Percentiles rank a stretch among this genome's conserved stretches.
These are phyloP conservation scores for Steinernema carpocapsae DNA, from an alignment of 2,888 invertebrate genomes.

Conservation along the genomic window DNA sequence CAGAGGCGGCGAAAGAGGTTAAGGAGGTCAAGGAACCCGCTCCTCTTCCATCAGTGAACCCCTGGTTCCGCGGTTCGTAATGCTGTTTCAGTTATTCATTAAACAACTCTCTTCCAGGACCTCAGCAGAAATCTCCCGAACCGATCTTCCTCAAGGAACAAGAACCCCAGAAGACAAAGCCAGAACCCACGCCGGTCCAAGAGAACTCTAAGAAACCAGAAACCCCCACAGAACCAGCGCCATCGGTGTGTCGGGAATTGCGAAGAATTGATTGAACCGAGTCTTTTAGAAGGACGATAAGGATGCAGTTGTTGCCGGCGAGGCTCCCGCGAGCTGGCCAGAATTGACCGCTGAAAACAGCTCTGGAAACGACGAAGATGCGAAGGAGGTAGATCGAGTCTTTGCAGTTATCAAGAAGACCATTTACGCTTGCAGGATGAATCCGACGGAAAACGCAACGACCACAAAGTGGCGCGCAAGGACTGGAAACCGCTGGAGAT, in stretches of 20 bases:
- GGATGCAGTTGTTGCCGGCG: background rate
- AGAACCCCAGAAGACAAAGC: conserved; percentile 19
- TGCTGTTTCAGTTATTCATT: background rate
- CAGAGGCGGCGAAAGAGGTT: background rate
- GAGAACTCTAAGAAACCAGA: background rate
- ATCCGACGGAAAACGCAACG: background rate
- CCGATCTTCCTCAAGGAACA: background rate
- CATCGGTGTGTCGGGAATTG: background rate
- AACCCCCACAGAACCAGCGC: background rate
- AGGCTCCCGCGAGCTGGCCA: too few relatives aligned
- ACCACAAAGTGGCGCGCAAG: conserved; percentile 51
- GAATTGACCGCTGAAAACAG: conserved; percentile 18
- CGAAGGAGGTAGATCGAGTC: background rate
- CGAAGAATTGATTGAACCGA: too few relatives aligned
- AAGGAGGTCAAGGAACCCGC: background rate
- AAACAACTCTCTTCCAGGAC: background rate
- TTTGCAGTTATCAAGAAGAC: background rate
- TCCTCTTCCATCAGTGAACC: background rate
- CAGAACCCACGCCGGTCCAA: background rate
- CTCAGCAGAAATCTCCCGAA: background rate
- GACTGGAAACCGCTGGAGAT: conserved; percentile 68
- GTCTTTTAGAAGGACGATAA: too few relatives aligned
- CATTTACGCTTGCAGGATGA: conserved; percentile 4
- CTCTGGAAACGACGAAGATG: background rate
- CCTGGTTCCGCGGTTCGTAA: conserved; percentile 1